A percentile compares a stretch with the other conserved stretches of the same genome.
Conservation (phyloP, 1,140 invertebrate genomes). For the Epicauta chinensis region DNA sequence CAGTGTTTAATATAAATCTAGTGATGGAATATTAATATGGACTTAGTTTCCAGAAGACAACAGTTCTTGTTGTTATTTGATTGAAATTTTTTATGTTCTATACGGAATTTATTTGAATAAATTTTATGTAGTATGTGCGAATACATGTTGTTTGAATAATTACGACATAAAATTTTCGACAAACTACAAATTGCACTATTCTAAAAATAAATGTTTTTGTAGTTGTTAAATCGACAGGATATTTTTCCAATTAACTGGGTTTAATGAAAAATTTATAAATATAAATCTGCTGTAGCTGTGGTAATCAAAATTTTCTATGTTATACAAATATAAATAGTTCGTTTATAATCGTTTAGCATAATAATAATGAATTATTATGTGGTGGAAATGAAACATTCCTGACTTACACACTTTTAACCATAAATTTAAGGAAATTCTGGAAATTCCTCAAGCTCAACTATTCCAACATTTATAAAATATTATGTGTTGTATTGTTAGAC, state of each 20-base stretch:
- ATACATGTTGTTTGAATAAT: constrained; percentile 8
- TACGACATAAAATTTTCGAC: constrained; percentile 10
- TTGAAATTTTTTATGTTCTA: no score
- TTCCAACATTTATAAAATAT: constrained; percentile 21
- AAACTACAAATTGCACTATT: constrained; percentile 15
- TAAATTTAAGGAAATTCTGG: constrained; percentile 24
- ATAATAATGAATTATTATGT: constrained; percentile 16
- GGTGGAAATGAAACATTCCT: constrained; percentile 23
- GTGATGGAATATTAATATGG: constrained; percentile 8
- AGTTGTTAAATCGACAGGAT: constrained; percentile 10
- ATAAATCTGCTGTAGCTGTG: not conserved
- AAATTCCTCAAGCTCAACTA: constrained; percentile 21
- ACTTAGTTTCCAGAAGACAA: not conserved
- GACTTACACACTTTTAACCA: constrained; percentile 21
- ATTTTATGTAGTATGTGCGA: not conserved
- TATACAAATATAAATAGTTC: not conserved
- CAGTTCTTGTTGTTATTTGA: no score
- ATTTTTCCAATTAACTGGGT: constrained; percentile 12
- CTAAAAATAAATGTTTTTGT: constrained; percentile 12
- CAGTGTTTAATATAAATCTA: constrained; percentile 11
- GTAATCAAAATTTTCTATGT: not conserved
- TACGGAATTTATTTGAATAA: constrained; percentile 5
- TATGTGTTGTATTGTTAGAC: constrained; percentile 25
- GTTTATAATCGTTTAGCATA: not conserved
- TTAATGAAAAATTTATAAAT: constrained; percentile 5